These are phyloP conservation scores for Drosophila tristis DNA, from an alignment of 1,140 invertebrate species.

Conservation along the genomic window DNA sequence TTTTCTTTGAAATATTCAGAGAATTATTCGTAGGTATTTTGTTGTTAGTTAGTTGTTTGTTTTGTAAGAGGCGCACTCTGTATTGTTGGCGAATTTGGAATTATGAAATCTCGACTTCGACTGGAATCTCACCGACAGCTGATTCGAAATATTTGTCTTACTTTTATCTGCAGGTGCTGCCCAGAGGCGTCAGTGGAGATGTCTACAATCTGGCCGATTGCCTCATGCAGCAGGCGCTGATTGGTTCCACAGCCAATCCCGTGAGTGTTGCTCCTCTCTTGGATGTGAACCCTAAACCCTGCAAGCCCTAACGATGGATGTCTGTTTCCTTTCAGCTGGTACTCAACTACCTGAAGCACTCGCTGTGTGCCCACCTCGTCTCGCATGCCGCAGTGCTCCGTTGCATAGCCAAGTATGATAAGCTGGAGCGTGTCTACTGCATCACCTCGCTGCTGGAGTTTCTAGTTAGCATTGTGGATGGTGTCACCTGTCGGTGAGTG, in stretches of 20 bases:
- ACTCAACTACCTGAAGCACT: constrained; percentile 96
- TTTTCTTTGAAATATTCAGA: too few species aligned
- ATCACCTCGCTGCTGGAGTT: constrained; percentile 94
- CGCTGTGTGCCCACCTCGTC: constrained; percentile 94
- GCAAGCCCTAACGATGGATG: background rate
- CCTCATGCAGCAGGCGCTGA: constrained; percentile 95
- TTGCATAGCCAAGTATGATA: constrained; percentile 94
- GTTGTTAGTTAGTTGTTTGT: too few species aligned
- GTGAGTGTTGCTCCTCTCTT: constrained; percentile 30
- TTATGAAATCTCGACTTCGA: constrained; percentile 21
- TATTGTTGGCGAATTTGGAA: background rate
- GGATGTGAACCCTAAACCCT: too few species aligned
- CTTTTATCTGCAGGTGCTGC: constrained; percentile 86
- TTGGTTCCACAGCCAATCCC: constrained; percentile 94
- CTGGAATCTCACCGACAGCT: background rate
- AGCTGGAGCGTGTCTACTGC: constrained; percentile 95
- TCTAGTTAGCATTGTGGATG: constrained; percentile 91
- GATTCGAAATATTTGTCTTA: background rate
- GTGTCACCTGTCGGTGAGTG: constrained; percentile 85
- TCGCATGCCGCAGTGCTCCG: constrained; percentile 95
- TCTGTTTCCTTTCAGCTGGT: constrained; percentile 87
- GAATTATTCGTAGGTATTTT: too few species aligned
- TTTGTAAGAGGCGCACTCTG: too few species aligned
- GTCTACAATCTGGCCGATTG: constrained; percentile 96
- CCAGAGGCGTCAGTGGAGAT: constrained; percentile 94